Evolutionary conservation across 1,140 invertebrate species (phyloP).

Genomic region (Lasaia peninsularis): DNA sequence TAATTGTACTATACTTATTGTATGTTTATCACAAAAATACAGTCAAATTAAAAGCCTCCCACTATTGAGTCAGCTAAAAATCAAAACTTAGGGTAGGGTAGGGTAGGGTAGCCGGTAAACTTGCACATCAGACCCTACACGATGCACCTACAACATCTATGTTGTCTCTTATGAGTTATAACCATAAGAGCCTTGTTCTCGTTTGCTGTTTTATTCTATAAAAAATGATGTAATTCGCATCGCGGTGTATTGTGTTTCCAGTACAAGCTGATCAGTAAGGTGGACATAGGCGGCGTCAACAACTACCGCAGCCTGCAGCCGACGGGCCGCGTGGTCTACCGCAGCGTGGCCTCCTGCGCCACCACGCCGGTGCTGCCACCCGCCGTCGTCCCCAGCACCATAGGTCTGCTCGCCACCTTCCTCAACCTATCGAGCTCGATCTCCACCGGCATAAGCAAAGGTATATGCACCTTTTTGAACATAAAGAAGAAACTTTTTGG

Average conservation of each 20-base stretch:
- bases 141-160: no score
- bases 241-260: no score
- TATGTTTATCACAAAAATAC: no score
- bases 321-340: conserved; percentile 46
- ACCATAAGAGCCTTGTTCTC: background rate
- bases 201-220: background rate
- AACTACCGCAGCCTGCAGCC: conserved; percentile 58
- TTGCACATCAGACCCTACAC: background rate
- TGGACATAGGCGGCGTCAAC: conserved; percentile 47
- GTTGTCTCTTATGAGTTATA: no score
- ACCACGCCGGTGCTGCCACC: background rate
- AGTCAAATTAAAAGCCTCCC: no score
- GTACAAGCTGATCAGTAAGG: conserved; percentile 52
- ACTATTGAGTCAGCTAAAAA: no score
- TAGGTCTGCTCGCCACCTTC: conserved; percentile 34
- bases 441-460: conserved; percentile 34
- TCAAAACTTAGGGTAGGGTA: no score
- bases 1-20: no score
- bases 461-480: conserved; percentile 40
- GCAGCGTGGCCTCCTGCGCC: conserved; percentile 40
- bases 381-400: conserved; percentile 26
- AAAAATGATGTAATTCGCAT: background rate
- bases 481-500: conserved; percentile 47
- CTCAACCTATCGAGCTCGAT: conserved; percentile 36
- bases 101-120: background rate